phyloP scores from a whole-genome alignment of 92 coral and sea anemone genomes.

The Epizoanthus rinbou region DNA sequence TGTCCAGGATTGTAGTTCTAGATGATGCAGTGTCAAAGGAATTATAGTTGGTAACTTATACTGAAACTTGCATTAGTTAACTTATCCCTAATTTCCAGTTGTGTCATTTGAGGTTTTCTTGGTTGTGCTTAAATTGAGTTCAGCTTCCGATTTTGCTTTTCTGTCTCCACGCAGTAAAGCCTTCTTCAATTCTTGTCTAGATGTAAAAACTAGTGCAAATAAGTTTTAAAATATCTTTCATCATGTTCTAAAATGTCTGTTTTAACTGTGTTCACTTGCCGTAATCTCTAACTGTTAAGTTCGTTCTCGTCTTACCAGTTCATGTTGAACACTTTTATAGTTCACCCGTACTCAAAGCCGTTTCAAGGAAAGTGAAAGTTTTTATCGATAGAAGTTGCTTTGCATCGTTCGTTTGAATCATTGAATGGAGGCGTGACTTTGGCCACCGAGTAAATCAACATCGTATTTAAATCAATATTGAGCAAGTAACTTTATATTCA shows the following conservation, averaged over 20 bases:
- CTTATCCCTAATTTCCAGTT: not conserved
- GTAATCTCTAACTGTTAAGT: too few species aligned
- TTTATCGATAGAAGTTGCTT: not conserved
- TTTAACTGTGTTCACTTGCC: not conserved
- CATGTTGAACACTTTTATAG: not conserved
- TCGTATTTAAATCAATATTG: slow-evolving; percentile 32
- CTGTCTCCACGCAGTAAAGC: not conserved
- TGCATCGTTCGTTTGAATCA: not conserved
- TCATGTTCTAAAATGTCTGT: slow-evolving; percentile 14
- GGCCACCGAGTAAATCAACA: not conserved
- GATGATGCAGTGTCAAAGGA: not conserved
- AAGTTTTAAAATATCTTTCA: slow-evolving; percentile 15
- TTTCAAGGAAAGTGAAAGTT: not conserved
- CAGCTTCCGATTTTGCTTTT: not conserved
- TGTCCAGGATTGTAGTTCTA: too few species aligned
- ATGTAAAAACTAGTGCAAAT: not conserved
- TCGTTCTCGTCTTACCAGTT: slow-evolving; percentile 6
- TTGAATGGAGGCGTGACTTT: slow-evolving; percentile 42
- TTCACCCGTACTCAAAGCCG: not conserved
- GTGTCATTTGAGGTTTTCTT: not conserved
- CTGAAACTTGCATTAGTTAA: not conserved
- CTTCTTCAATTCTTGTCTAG: not conserved
- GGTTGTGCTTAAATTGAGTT: not conserved
- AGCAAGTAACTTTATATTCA: slow-evolving; percentile 25
- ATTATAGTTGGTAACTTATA: not conserved